These are phyloP conservation scores for Microcebus jonahi DNA, from an alignment of 2,113 vertebrate genomes.

Conservation along the genomic window DNA sequence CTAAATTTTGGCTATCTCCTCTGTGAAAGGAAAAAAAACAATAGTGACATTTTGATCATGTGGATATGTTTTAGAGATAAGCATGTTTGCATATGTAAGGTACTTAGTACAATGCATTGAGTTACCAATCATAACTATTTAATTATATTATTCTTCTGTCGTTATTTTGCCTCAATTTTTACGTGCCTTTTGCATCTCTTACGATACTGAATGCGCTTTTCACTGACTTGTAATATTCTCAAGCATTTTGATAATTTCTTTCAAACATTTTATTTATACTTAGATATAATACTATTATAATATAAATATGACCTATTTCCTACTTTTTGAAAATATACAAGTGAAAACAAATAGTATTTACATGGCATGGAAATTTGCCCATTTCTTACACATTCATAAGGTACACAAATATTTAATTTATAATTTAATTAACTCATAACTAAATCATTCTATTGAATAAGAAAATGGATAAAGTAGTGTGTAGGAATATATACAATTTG, in stretches of 20 bases:
- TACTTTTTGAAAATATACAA: neutral
- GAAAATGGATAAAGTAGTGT: neutral
- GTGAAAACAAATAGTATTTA: neutral
- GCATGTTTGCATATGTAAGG: neutral
- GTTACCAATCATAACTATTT: neutral
- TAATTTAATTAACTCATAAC: neutral
- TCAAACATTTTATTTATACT: neutral
- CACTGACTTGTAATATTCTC: neutral
- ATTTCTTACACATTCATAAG: neutral
- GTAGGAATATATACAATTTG: neutral
- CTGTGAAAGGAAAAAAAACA: neutral
- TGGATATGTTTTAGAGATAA: neutral
- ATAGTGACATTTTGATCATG: neutral
- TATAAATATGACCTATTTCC: neutral
- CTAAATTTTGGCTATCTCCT: neutral
- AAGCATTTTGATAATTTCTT: constrained; percentile 40
- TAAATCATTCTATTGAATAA: neutral
- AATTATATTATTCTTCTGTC: neutral
- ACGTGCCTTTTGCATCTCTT: neutral
- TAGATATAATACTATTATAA: neutral
- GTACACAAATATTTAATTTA: neutral
- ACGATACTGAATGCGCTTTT: neutral
- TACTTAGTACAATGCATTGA: neutral
- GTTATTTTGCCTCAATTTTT: neutral
- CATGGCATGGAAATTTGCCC: neutral